These are phyloP conservation scores for Parauchenoglanis ngamensis DNA, from an alignment of 2,797 vertebrate genomes.

Conservation along the genomic window DNA sequence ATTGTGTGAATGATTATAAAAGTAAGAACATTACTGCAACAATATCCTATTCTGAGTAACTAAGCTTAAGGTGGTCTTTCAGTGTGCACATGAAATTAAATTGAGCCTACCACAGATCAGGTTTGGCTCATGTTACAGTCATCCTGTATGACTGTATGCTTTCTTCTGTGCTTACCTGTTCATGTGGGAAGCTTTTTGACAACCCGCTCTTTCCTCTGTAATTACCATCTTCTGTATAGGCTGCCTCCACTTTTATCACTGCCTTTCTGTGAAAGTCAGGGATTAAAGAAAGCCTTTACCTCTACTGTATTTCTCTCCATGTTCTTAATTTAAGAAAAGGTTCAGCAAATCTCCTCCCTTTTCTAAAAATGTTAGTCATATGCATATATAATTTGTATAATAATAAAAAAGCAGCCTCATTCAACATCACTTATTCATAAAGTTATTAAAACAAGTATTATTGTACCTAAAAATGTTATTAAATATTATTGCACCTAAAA, in stretches of 20 bases:
- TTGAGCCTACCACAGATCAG: background rate
- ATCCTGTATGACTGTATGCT: background rate
- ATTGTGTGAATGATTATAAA: background rate
- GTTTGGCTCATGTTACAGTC: background rate
- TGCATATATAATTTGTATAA: background rate
- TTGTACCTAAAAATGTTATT: background rate
- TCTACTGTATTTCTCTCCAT: background rate
- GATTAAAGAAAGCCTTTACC: background rate
- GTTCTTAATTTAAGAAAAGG: background rate
- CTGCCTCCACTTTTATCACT: slow-evolving; percentile 64
- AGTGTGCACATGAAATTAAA: slow-evolving; percentile 7
- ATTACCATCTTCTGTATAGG: slow-evolving; percentile 69
- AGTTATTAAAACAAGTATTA: background rate
- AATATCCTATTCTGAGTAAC: background rate
- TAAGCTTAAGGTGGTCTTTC: background rate
- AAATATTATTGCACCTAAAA: too few relatives aligned
- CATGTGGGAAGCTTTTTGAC: slow-evolving; percentile 49
- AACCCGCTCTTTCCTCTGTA: slow-evolving; percentile 67
- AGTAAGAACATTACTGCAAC: background rate
- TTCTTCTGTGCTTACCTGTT: background rate
- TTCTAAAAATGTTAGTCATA: background rate
- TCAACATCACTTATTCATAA: background rate
- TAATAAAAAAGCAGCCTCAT: background rate
- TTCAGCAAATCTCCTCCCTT: background rate
- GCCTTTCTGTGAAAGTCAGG: background rate